A percentile compares a stretch with the other conserved stretches of the same genome.
Evolutionary conservation across 2,797 vertebrate genomes (phyloP).

Genomic region (Artibeus lituratus): DNA sequence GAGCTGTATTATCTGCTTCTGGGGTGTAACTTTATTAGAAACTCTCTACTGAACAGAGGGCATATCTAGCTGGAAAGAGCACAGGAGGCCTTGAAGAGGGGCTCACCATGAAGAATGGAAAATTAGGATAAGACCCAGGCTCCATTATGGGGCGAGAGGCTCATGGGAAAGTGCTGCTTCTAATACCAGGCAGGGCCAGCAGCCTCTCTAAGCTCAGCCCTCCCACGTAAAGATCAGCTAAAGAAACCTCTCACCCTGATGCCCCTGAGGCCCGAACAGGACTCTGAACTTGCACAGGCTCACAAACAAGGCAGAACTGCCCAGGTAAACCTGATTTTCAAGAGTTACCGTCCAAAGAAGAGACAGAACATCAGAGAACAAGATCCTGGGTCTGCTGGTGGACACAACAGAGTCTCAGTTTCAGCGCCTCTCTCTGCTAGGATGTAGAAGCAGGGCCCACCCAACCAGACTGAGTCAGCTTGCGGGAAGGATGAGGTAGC

Average conservation of each 20-base stretch:
- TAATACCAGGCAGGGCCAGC: accelerated
- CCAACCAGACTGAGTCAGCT: background rate
- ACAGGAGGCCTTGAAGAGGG: background rate
- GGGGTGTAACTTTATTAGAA: background rate
- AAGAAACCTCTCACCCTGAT: background rate
- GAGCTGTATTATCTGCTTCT: background rate
- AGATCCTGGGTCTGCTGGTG: background rate
- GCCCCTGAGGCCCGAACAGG: background rate
- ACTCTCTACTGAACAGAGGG: background rate
- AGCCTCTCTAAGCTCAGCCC: background rate
- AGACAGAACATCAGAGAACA: background rate
- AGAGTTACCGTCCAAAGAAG: background rate
- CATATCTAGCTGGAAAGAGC: background rate
- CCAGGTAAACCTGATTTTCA: background rate
- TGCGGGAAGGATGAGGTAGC: background rate
- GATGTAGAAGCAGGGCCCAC: background rate
- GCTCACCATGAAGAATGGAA: background rate
- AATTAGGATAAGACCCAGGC: background rate
- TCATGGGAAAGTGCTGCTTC: background rate
- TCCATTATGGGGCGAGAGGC: background rate
- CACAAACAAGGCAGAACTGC: background rate
- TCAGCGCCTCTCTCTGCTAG: background rate
- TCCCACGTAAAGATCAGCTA: no score
- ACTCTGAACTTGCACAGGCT: background rate
- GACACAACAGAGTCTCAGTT: background rate